phyloP scores from a whole-genome alignment of 2,797 vertebrate species.

The Acipenser transmontanus region DNA sequence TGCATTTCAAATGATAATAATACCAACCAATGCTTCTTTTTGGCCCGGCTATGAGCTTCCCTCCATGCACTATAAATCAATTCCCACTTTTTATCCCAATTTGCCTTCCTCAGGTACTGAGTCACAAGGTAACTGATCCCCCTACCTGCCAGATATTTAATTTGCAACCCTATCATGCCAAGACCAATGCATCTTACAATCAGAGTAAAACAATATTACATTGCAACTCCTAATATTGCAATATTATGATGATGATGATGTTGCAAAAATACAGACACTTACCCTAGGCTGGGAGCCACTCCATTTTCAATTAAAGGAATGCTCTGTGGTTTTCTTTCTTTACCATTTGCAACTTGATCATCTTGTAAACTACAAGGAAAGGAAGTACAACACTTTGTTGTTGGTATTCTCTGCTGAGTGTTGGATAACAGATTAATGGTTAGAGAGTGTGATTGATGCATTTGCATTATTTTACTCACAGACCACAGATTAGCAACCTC shows the following conservation, averaged over 20 bases:
- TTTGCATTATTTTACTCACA: too few species aligned
- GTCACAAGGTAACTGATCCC: not conserved
- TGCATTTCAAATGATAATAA: not conserved
- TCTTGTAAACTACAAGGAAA: constrained; percentile 29
- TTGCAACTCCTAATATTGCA: not conserved
- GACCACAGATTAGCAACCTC: too few species aligned
- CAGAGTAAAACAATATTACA: not conserved
- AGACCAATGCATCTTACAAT: not conserved
- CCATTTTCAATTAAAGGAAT: constrained; percentile 74
- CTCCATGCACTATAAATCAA: constrained; percentile 4
- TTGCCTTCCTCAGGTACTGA: not conserved
- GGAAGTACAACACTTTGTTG: too few species aligned
- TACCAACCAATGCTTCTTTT: not conserved
- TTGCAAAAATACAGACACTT: constrained; percentile 26
- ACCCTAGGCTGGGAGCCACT: constrained; percentile 82
- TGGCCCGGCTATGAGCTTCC: not conserved
- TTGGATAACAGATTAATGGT: too few species aligned
- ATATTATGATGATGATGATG: not conserved
- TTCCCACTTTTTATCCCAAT: constrained; percentile 3
- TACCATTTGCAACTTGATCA: constrained; percentile 38
- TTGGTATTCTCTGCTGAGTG: too few species aligned
- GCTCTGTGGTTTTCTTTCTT: constrained; percentile 50
- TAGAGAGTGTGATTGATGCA: too few species aligned
- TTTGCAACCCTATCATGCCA: not conserved
- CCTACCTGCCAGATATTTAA: not conserved